Evolutionary conservation across 2,888 invertebrate genomes (phyloP), one percentile per base, ranked within the genome.

Genomic region (Villa cingulata): DNA sequence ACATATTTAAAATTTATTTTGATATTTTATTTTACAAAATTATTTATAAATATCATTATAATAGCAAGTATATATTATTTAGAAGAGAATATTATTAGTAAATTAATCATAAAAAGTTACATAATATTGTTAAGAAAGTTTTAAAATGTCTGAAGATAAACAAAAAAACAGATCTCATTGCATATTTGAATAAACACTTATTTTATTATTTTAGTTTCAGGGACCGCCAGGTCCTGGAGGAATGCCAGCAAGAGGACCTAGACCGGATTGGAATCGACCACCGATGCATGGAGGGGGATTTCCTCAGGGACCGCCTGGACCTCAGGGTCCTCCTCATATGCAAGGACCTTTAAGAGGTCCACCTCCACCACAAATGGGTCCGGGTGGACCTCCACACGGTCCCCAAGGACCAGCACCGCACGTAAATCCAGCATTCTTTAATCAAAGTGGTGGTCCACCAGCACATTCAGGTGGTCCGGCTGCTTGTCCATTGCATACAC

Each of bases 361-460:
- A 54, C 78, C 79, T 52, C 72, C 73, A 6, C 72, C 70, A 37
- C 67, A 67, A 57, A 65, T 68, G 63, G 66, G 59, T 20, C 72
- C 72, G 36, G 71, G 69, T 36, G 74, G 73, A 1, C 74, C 74
- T 4, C 74, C 73, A n/a, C 71, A 71, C 53, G 68, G 68, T 7
- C 72, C 71, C 10, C 73, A 72, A 57, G 74, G 73, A 38, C 88
- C 88, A 7, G 91, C 92, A 23, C 92, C 94, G 42, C 94, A 95
- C 70, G 91, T 95, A 55, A 95, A 95, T 74, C 94, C 95, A 37
- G 94, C 94, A 51, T 95, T 95, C 80, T 94, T 94, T 71, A 87
- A 86, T 60, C 88, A 87, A 70, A 64, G 61, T 7, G 67, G 66
- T 38, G 67, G 62, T 2, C 68, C 68, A 15, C 64, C 65, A 32